These are phyloP conservation scores for Priocnemis perturbator DNA, from an alignment of 2,888 invertebrate species.

Conservation along the genomic window DNA sequence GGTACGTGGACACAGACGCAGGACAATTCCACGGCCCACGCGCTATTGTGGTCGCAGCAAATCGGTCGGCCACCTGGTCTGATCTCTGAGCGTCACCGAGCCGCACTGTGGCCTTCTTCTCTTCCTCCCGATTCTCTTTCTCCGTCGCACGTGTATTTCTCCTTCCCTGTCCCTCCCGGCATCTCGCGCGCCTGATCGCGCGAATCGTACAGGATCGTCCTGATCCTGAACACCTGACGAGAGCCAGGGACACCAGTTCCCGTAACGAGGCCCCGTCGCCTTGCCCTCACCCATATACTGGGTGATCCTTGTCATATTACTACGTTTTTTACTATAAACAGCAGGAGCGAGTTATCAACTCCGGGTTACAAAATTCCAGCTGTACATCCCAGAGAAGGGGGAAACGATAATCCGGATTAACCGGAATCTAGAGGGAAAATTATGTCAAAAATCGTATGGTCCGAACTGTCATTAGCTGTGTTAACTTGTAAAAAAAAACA, in stretches of 20 bases:
- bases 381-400: too few species aligned
- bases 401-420: too few species aligned
- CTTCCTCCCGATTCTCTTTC: slow-evolving; percentile 31
- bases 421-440: too few species aligned
- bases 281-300: not conserved
- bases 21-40: slow-evolving; percentile 61
- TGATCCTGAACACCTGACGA: slow-evolving; percentile 38
- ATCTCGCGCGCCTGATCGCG: too few species aligned
- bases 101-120: slow-evolving; percentile 51
- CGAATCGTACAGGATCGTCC: slow-evolving; percentile 25
- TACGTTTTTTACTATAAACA: too few species aligned
- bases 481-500: too few species aligned
- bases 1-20: slow-evolving; percentile 21
- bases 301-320: too few species aligned
- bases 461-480: too few species aligned
- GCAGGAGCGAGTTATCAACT: too few species aligned
- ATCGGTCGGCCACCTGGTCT: slow-evolving; percentile 68
- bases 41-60: slow-evolving; percentile 66
- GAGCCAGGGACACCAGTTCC: slow-evolving; percentile 4
- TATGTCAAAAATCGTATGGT: too few species aligned
- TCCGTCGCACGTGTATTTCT: slow-evolving; percentile 4
- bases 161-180: slow-evolving; percentile 12
- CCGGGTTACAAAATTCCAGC: too few species aligned
- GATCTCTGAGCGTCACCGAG: slow-evolving; percentile 29
- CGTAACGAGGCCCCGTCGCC: slow-evolving; percentile 25